Conservation (phyloP, 2,113 vertebrate genomes). For the Callopanchax toddi region DNA sequence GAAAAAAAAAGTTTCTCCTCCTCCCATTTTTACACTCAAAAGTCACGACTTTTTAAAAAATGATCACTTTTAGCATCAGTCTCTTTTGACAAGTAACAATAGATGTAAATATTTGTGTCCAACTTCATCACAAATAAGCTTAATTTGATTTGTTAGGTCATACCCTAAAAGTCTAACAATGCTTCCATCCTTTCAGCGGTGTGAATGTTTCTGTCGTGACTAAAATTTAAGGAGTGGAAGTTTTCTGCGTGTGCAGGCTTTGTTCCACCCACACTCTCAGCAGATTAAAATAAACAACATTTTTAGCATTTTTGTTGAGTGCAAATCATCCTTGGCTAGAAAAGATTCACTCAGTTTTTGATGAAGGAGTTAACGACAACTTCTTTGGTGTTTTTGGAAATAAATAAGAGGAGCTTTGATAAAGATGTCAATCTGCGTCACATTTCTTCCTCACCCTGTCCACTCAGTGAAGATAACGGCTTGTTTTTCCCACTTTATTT, state of each 20-base stretch:
- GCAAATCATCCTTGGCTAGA: conserved; percentile 21
- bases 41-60: no score
- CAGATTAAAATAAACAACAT: not conserved
- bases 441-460: not conserved
- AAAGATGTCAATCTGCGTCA: not conserved
- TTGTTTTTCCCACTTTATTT: not conserved
- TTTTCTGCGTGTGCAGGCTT: not conserved
- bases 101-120: no score
- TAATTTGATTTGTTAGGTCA: no score
- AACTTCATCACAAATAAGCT: no score
- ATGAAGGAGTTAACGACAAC: conserved; percentile 2
- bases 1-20: no score
- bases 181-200: no score
- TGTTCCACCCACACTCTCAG: not conserved
- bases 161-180: no score
- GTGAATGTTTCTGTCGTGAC: no score
- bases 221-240: conserved; percentile 18
- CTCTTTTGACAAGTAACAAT: no score
- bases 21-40: no score
- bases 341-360: conserved; percentile 1
- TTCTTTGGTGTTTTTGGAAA: not conserved
- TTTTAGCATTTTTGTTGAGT: conserved; percentile 1
- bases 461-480: conserved; percentile 22
- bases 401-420: not conserved
- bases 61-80: no score